Conservation (phyloP, 2,888 invertebrate species). For the Mesoligia furuncula region DNA sequence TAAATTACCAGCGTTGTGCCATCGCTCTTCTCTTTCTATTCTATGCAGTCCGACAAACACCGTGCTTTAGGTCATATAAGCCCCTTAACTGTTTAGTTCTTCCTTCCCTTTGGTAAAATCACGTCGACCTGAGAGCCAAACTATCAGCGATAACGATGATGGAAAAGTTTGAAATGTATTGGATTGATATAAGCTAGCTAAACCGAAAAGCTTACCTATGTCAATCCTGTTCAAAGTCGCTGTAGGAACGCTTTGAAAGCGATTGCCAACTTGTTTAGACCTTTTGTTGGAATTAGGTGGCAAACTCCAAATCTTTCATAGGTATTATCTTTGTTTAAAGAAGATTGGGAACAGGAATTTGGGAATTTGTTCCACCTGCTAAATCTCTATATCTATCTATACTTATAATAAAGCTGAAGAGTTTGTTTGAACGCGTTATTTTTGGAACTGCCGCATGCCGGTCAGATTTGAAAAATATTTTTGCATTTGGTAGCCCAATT, state of each 20-base stretch:
- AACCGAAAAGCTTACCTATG: not conserved
- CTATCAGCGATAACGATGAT: not conserved
- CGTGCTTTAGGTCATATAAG: too few species aligned
- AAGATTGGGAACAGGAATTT: not conserved
- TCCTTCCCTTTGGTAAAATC: not conserved
- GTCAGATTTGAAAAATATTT: too few species aligned
- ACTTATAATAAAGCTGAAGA: too few species aligned
- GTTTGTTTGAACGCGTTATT: too few species aligned
- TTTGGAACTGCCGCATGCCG: too few species aligned
- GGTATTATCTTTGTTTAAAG: not conserved
- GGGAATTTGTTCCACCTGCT: not conserved
- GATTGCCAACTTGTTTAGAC: too few species aligned
- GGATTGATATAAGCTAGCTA: too few species aligned
- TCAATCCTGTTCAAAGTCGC: not conserved
- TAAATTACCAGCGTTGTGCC: too few species aligned
- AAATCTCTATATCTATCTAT: too few species aligned
- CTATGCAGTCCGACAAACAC: too few species aligned
- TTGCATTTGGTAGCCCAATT: too few species aligned
- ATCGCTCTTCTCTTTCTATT: too few species aligned
- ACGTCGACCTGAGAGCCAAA: not conserved
- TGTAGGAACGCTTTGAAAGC: not conserved
- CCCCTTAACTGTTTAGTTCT: not conserved
- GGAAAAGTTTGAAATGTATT: not conserved
- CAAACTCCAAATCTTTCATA: not conserved
- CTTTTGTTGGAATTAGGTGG: not conserved